These are phyloP conservation scores for Heliothis virescens DNA, from an alignment of 1,140 invertebrate species.

Conservation along the genomic window DNA sequence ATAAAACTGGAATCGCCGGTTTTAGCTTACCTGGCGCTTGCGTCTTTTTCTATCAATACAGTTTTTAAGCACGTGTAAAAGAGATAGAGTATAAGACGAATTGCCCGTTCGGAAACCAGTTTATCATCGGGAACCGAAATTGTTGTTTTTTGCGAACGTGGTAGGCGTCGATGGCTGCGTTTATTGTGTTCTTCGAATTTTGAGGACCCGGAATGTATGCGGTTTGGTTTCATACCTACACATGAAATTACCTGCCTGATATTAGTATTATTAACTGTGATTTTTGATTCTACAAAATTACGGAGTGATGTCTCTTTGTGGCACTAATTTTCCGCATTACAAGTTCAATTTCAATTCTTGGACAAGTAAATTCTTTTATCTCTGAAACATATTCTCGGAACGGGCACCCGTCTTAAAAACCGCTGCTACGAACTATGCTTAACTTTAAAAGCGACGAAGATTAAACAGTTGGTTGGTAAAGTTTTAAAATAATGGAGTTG, in stretches of 20 bases:
- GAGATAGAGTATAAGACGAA: conserved; percentile 62
- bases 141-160: conserved; percentile 65
- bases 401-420: background rate
- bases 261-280: conserved; percentile 25
- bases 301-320: background rate
- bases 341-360: background rate
- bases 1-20: conserved; percentile 72
- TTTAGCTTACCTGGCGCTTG: conserved; percentile 56
- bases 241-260: conserved; percentile 20
- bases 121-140: conserved; percentile 69
- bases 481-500: conserved; percentile 68
- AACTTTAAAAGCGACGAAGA: conserved; percentile 35
- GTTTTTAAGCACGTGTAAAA: conserved; percentile 34
- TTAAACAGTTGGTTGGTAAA: conserved; percentile 51
- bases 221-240: conserved; percentile 45
- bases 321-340: background rate
- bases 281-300: conserved; percentile 22
- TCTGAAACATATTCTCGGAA: background rate
- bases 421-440: conserved; percentile 14
- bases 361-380: conserved; percentile 4
- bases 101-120: conserved; percentile 71
- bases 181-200: conserved; percentile 66
- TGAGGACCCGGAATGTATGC: conserved; percentile 51
- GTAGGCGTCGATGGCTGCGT: conserved; percentile 71
- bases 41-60: conserved; percentile 29